Base-by-base conservation (phyloP, 2,113 vertebrate genomes). In the Xenopus laevis region DNA sequence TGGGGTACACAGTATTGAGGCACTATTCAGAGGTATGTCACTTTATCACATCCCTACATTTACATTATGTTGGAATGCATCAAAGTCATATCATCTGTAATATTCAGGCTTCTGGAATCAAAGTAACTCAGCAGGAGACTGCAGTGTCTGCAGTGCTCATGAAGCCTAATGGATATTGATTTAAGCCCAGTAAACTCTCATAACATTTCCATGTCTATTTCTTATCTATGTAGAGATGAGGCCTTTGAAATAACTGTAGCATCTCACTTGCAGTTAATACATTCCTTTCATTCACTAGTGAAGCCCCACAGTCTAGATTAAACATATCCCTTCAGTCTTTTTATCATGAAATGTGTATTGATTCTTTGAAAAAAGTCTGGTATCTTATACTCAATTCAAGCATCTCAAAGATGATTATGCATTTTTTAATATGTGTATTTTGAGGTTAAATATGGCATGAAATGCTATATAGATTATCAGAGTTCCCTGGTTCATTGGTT, bases 371-470 rank as follows among this genome's bases (percentile, higher is more conserved):
- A 78, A 83, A 85, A 84, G 79, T 79, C 72, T 79, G 73, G 73
- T 72, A 45, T 27, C 40, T 71, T 84, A 68, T 82, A 79, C n/a
- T 59, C 83, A 86, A 84, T 59, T 71, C 78, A 72, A 79, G 65
- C 71, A 85, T 82, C 80, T 84, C 67, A 11, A 81, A 83, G 84
- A 84, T 83, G 82, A 86, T 91, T 82, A 89, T 87, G 82, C 86
- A 65, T 81, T 82, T 82, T 40, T 83, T 89, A 86, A 88, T 81
- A 65, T 66, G 50, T 81, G 78, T 79, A 83, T 86, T 82, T 68
- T 84, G 78, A 86, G 77, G 81, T 88, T 89, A 88, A 89, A 90
- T 85, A 83, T 45, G 13, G 79, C 64, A 20, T 88, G 83, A 89
- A 87, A 91, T 53, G 79, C 77, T 82, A 71, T 74, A 76, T 83